Evolutionary conservation across 1,140 invertebrate species (phyloP).

Genomic region (Platyscapa corneri): DNA sequence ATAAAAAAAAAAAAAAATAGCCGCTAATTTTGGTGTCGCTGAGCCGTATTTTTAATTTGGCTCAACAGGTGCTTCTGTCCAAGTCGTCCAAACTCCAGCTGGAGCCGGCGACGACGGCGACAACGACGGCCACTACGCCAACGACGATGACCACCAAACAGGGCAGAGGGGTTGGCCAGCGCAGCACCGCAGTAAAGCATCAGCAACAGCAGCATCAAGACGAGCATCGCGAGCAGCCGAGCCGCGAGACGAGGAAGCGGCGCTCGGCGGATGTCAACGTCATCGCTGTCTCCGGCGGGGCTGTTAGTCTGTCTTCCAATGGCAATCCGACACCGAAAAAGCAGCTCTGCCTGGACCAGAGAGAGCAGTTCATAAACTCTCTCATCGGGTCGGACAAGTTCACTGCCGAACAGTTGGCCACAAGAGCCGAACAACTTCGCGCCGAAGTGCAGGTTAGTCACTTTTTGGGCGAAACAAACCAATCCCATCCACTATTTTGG

Average conservation of each 20-base stretch:
- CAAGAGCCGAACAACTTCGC: constrained; percentile 65
- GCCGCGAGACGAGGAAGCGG: constrained; percentile 61
- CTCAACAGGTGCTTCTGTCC: neutral
- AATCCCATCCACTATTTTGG: too few relatives aligned
- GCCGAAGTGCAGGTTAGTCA: constrained; percentile 65
- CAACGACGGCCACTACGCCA: neutral
- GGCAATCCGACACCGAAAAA: constrained; percentile 63
- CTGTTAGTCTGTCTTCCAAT: constrained; percentile 54
- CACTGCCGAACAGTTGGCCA: constrained; percentile 65
- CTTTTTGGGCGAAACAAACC: too few relatives aligned
- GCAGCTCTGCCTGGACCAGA: constrained; percentile 63
- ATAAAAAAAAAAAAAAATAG: too few relatives aligned
- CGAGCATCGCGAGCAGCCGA: neutral
- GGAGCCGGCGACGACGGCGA: neutral
- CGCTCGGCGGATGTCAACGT: constrained; percentile 57
- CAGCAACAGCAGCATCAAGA: constrained; percentile 21
- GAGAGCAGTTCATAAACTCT: constrained; percentile 67
- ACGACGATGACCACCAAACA: neutral
- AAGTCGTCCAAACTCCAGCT: constrained; percentile 31
- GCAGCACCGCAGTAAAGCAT: neutral
- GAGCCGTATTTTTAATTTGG: too few relatives aligned
- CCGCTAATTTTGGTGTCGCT: too few relatives aligned
- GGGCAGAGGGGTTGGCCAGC: neutral
- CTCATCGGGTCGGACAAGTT: constrained; percentile 66
- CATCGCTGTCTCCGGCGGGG: neutral